phyloP scores from a whole-genome alignment of 2,888 invertebrate species.

The Craniophora ligustri region DNA sequence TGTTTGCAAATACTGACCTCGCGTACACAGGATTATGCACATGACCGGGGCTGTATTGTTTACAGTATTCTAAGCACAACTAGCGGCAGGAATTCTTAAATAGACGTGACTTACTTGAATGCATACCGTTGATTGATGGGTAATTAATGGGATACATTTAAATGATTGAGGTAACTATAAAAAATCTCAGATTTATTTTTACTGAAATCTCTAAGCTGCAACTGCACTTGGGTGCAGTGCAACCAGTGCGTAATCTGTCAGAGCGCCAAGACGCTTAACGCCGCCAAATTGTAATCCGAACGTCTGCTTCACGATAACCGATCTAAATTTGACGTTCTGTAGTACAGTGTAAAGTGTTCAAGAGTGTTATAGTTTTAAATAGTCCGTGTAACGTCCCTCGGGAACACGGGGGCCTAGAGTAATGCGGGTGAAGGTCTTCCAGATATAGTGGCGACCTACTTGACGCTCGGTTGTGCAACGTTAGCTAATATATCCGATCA shows the following conservation, averaged over 20 bases:
- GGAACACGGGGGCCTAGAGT: conserved; percentile 68
- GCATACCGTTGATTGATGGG: conserved; percentile 21
- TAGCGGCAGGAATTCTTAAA: conserved; percentile 34
- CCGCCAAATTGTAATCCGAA: conserved; percentile 50
- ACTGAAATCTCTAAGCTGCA: conserved; percentile 29
- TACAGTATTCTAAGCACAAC: conserved; percentile 41
- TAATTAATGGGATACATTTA: conserved; percentile 7
- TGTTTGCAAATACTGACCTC: conserved; percentile 61
- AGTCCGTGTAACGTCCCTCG: conserved; percentile 66
- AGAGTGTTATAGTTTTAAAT: conserved; percentile 53
- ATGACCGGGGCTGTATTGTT: conserved; percentile 60
- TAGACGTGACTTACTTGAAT: conserved; percentile 20
- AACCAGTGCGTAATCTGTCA: conserved; percentile 42
- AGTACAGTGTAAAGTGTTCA: conserved; percentile 32
- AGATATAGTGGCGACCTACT: conserved; percentile 81
- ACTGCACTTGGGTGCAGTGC: conserved; percentile 55
- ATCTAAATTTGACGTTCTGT: conserved; percentile 47
- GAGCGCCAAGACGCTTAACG: conserved; percentile 51
- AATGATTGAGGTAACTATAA: conserved; percentile 11
- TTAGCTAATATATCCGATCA: conserved; percentile 58
- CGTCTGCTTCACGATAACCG: conserved; percentile 40
- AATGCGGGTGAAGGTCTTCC: conserved; percentile 86
- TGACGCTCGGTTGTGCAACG: conserved; percentile 78
- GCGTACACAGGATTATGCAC: conserved; percentile 54
- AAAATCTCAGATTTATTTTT: conserved; percentile 17